A percentile compares a stretch with the other conserved stretches of the same genome.
Evolutionary conservation across 92 coral and sea anemone genomes (phyloP).

Genomic region (Montipora capitata): DNA sequence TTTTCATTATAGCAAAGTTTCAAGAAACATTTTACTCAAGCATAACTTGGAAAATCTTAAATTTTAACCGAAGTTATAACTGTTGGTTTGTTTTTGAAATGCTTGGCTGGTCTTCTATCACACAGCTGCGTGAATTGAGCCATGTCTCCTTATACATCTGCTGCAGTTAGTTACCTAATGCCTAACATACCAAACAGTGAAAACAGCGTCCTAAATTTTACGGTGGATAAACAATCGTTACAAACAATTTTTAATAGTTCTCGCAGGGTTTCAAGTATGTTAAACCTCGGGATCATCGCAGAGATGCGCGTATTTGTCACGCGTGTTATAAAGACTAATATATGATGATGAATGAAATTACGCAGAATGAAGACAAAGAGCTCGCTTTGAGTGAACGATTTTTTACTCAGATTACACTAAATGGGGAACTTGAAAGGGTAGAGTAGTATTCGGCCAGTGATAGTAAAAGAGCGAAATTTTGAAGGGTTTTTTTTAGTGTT

Average conservation of each 20-base stretch:
- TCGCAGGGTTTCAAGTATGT: no score
- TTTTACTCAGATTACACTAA: no score
- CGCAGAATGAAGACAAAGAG: background rate
- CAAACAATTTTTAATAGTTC: background rate
- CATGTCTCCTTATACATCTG: conserved; percentile 34
- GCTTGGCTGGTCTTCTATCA: background rate
- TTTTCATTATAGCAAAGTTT: no score
- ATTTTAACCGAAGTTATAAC: background rate
- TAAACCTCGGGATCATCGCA: background rate
- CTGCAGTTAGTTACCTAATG: conserved; percentile 27
- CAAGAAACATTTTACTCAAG: background rate
- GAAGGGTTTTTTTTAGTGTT: no score
- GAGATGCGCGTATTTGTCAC: background rate
- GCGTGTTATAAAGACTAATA: no score
- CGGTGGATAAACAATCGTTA: background rate
- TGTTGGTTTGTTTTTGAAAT: conserved; percentile 4
- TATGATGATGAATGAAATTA: no score
- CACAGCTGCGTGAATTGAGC: conserved; percentile 44
- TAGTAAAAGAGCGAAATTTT: no score
- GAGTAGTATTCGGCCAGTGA: no score
- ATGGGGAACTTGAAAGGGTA: no score
- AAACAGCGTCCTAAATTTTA: background rate
- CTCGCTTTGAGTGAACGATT: background rate
- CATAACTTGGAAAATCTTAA: no score
- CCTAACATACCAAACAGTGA: conserved; percentile 1